A percentile compares a stretch with the other conserved stretches of the same genome.
Conservation (phyloP, 92 coral and sea anemone genomes). For the Zoanthus sansibaricus region DNA sequence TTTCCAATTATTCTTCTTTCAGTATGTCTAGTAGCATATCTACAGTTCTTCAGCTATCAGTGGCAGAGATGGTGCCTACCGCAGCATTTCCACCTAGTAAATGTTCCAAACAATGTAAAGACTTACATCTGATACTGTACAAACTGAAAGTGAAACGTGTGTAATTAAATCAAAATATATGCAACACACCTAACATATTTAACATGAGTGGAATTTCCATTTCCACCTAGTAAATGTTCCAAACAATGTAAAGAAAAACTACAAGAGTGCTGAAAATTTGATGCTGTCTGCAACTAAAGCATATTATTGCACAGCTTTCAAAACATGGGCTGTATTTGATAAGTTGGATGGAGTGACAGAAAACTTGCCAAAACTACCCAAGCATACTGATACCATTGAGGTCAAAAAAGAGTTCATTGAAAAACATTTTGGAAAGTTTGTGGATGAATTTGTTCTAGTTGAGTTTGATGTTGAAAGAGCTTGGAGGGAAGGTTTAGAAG, state of each 20-base stretch:
- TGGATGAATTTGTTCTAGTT: slow-evolving; percentile 63
- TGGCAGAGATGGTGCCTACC: slow-evolving; percentile 63
- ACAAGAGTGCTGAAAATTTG: slow-evolving; percentile 50
- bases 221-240: slow-evolving; percentile 67
- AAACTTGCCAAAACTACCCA: not conserved
- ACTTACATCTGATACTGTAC: no score
- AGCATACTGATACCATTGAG: slow-evolving; percentile 22
- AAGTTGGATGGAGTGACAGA: slow-evolving; percentile 45
- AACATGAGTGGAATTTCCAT: not conserved
- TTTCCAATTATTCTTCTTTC: no score
- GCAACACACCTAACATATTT: no score
- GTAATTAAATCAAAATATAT: no score
- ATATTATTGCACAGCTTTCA: slow-evolving; percentile 63
- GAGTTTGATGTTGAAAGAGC: slow-evolving; percentile 65
- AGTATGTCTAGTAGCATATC: slow-evolving; percentile 68
- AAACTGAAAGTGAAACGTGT: no score
- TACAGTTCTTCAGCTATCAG: slow-evolving; percentile 48
- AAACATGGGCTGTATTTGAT: slow-evolving; percentile 59
- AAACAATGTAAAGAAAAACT: slow-evolving; percentile 56
- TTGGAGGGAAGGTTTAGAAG: not conserved
- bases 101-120: slow-evolving; percentile 54
- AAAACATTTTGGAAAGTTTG: slow-evolving; percentile 53
- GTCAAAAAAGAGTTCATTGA: slow-evolving; percentile 34
- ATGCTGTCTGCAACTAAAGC: slow-evolving; percentile 63
- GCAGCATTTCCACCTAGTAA: slow-evolving; percentile 64